Evolutionary conservation across 1,140 invertebrate genomes (phyloP), one percentile per base, ranked within the genome.

Genomic region (Macrobrachium nipponense): DNA sequence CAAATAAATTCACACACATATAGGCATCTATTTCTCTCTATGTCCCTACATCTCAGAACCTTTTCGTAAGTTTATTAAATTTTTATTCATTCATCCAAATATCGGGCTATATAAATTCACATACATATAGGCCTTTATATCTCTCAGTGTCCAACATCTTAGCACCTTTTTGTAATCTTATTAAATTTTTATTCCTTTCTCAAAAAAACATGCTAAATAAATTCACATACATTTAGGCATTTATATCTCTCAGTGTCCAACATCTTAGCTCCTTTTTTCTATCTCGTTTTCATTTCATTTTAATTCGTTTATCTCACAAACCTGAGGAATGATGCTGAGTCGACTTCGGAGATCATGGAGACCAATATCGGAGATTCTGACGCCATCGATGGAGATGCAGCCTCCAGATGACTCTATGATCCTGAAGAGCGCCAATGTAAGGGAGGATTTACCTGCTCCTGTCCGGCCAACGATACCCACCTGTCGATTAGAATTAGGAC

Each of bases 321-420:
- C 92, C 92, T 96, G 96, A 73, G 96, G 96, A 91, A 98, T 98
- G 90, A 98, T 98, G 18, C 97, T 98, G 36, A 99, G 92, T 87
- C 95, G 91, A 17, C 92, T 91, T 93, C 98, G 93, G 20, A 99
- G 91, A 87, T 96, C 94, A 90, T 99, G 97, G 10, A 99, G 93
- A n/a, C 84, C 97, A 87, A 99, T 92, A 11, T 93, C 93, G 0
- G 95, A 92, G 88, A 99, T 98, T 90, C 98, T 95, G 14, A 97
- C 90, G 62, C 94, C 95, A 92, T 99, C 98, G 84, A 99, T 98
- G n/a, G 94, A 89, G 86, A 99, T 99, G 43, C 59, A 7, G 10
- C 85, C 85, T 6, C 68, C 70, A 5, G 90, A 90, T 0, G 90
- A 87, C 90, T 98, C 97, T 88, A 98, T 95, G 88, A 98, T 97